These are phyloP conservation scores for Chloroceryle inda DNA, from an alignment of 2,797 vertebrate species.

Conservation along the genomic window DNA sequence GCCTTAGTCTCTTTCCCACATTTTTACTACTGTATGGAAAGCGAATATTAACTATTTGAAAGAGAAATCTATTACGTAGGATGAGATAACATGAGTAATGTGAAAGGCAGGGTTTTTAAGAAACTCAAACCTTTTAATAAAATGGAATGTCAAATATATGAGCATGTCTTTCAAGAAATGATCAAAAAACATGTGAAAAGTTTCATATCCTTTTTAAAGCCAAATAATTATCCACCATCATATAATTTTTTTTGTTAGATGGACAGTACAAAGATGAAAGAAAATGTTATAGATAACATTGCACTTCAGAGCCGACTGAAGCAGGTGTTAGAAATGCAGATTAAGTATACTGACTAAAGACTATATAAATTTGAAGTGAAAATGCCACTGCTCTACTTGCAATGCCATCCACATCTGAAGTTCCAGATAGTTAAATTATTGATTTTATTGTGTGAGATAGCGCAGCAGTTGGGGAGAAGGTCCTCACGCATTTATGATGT, in stretches of 20 bases:
- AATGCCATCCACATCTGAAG: conserved; percentile 88
- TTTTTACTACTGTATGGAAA: conserved; percentile 26
- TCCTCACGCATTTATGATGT: conserved; percentile 79
- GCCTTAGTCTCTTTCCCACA: neutral
- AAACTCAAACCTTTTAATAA: conserved; percentile 63
- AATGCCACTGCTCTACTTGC: conserved; percentile 90
- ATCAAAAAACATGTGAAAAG: conserved; percentile 70
- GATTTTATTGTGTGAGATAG: conserved; percentile 89
- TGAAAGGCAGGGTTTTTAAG: conserved; percentile 1
- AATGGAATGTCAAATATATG: conserved; percentile 67
- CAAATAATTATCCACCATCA: conserved; percentile 88
- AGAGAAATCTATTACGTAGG: conserved; percentile 14
- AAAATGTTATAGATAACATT: conserved; percentile 83
- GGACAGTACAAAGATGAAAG: conserved; percentile 89
- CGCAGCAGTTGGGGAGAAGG: conserved; percentile 82
- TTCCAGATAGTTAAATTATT: conserved; percentile 93
- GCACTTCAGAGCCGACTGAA: conserved; percentile 88
- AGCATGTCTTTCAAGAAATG: conserved; percentile 64
- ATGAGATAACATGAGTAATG: conserved; percentile 47
- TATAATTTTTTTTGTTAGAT: conserved; percentile 78
- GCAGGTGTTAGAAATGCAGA: conserved; percentile 99
- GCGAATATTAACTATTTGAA: conserved; percentile 47
- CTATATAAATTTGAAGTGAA: conserved; percentile 99
- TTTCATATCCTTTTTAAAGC: conserved; percentile 81
- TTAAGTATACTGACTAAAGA: conserved; percentile 96